Percentiles rank a stretch among this genome's conserved stretches.
These are phyloP conservation scores for Helicorthomorpha holstii DNA, from an alignment of 1,140 invertebrate species.

Conservation along the genomic window DNA sequence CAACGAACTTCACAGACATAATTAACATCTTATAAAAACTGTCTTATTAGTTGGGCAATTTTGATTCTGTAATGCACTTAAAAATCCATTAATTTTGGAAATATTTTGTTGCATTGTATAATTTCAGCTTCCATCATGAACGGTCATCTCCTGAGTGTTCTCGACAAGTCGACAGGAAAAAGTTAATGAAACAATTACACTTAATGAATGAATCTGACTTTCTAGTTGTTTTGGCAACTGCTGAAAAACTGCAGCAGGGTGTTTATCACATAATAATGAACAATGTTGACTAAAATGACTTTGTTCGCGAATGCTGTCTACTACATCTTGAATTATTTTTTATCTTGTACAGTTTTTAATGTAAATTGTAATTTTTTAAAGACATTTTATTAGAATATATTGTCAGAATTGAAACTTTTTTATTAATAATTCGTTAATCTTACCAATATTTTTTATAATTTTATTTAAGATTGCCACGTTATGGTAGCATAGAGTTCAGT, in stretches of 20 bases:
- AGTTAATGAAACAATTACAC: neutral
- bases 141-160: neutral
- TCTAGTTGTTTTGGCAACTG: slow-evolving; percentile 2
- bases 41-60: neutral
- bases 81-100: neutral
- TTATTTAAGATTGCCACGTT: too few relatives aligned
- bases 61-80: neutral
- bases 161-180: neutral
- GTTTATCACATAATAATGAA: neutral
- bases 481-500: too few relatives aligned
- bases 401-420: too few relatives aligned
- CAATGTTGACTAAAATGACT: neutral
- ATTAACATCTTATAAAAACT: too few relatives aligned
- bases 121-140: neutral
- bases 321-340: too few relatives aligned
- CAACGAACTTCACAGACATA: too few relatives aligned
- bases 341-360: too few relatives aligned
- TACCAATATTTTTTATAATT: too few relatives aligned
- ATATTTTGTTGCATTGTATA: neutral
- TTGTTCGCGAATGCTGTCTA: too few relatives aligned
- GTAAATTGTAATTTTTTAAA: too few relatives aligned
- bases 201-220: neutral
- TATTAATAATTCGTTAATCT: too few relatives aligned
- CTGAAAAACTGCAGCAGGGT: slow-evolving; percentile 3
- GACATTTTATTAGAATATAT: too few relatives aligned